Evolutionary conservation across 2,888 invertebrate genomes (phyloP), one percentile per base, ranked within the genome.

Genomic region (Heliconius charithonia): DNA sequence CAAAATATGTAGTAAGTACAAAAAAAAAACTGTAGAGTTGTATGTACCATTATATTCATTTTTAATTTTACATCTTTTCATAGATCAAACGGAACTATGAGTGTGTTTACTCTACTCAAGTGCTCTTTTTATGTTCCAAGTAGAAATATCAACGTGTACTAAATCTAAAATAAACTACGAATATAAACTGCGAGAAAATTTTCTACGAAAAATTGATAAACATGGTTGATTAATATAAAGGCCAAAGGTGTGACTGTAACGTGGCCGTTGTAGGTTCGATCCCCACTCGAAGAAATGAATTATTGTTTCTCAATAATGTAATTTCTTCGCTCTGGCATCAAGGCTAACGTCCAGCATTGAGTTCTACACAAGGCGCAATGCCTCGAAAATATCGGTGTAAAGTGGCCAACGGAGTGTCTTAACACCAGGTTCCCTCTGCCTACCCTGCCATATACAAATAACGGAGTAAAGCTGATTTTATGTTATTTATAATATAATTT

Each of bases 1-100:
- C 67, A 69, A 69, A 69, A 69, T 41, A 69, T 69, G 16, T 41
- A 25, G 13, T 41, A 32, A 2, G 51, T 16, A 13, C 16, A 72
- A 72, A 71, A 22, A 37, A 72, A 59, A 32, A 72, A 16, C 10
- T 29, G 13, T 73, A 19, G 32, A 13, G 25, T 19, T 66, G 19
- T 32, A 45, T 41, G 2, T 66, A 29, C 51, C 29, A 29, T 4
- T 41, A 75, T n/a, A 41, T n/a, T 75, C 29, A 12, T 75, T 73
- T 41, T 25, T 27, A 67, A 16, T 72, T 81, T 75, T 79, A 78
- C 70, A 62, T 75, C 69, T 75, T 78, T 79, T 62, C 69, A 63
- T 66, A 81, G 78, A 79, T 82, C 78, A 80, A 82, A 81, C 75
- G 78, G 80, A 77, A 71, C 69, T 74, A 22, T 32, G n/a, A 62